Evolutionary conservation across 2,888 invertebrate species (phyloP).

Genomic region (Dryococelus australis): DNA sequence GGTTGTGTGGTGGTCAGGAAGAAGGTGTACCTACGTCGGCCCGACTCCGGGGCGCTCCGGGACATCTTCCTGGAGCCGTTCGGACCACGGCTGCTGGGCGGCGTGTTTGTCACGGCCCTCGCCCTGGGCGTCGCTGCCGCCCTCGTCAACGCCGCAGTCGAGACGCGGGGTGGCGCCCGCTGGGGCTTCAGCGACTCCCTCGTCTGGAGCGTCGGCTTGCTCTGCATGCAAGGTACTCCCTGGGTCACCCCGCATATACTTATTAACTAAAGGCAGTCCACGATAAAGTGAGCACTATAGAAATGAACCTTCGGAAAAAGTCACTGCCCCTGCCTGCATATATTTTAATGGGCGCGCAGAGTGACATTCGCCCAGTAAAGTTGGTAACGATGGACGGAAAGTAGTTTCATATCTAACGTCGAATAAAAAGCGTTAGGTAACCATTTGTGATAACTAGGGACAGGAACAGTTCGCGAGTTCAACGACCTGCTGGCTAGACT

Average conservation of each 20-base stretch:
- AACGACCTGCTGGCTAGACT: too few species aligned
- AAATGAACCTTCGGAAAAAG: too few species aligned
- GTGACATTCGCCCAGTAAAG: too few species aligned
- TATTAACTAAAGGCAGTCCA: too few species aligned
- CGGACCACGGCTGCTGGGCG: constrained; percentile 62
- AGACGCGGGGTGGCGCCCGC: constrained; percentile 54
- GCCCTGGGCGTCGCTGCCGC: constrained; percentile 62
- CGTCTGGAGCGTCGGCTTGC: constrained; percentile 69
- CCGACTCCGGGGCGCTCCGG: constrained; percentile 67
- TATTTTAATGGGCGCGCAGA: too few species aligned
- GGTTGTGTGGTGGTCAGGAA: constrained; percentile 60
- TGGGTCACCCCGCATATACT: neutral
- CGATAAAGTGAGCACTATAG: too few species aligned
- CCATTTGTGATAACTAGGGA: too few species aligned
- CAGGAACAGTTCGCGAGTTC: too few species aligned
- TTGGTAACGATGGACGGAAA: too few species aligned
- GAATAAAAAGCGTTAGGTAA: too few species aligned
- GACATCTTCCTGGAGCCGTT: constrained; percentile 72
- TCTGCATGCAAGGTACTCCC: constrained; percentile 69
- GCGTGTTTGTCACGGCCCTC: constrained; percentile 63
- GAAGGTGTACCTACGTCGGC: constrained; percentile 69
- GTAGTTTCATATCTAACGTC: too few species aligned
- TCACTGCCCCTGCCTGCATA: too few species aligned
- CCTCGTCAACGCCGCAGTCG: constrained; percentile 58
- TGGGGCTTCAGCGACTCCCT: constrained; percentile 63